Conservation (phyloP, 2,888 invertebrate genomes). For the Thyatira batis region DNA sequence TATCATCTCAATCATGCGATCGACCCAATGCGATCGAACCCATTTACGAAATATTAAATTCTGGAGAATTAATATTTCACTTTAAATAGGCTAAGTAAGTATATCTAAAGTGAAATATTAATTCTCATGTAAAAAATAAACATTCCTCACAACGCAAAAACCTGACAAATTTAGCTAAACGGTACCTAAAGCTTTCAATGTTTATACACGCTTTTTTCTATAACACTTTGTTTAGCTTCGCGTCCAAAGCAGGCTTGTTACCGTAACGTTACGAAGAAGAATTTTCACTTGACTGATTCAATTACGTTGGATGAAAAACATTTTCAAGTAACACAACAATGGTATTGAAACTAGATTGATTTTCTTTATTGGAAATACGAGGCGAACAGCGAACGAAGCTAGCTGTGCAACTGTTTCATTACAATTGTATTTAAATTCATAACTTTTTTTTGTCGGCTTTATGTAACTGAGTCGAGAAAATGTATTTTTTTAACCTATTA, state of each 20-base stretch:
- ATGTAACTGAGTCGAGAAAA: too few species aligned
- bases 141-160: background rate
- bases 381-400: background rate
- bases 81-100: too few species aligned
- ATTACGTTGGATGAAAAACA: constrained; percentile 1
- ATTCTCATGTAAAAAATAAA: too few species aligned
- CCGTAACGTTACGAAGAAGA: background rate
- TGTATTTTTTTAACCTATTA: too few species aligned
- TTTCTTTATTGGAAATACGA: background rate
- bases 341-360: background rate
- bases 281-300: background rate
- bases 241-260: background rate
- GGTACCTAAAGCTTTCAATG: background rate
- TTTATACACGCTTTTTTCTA: background rate
- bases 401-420: background rate
- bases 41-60: too few species aligned
- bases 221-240: background rate
- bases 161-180: background rate
- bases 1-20: too few species aligned
- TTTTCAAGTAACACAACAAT: constrained; percentile 1
- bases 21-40: too few species aligned
- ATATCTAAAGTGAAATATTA: too few species aligned
- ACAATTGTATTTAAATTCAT: background rate
- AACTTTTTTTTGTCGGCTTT: background rate
- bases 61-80: too few species aligned